A percentile compares a stretch with the other conserved stretches of the same genome.
Evolutionary conservation across 2,797 vertebrate species (phyloP).

Genomic region (Pagetopsis macropterus): DNA sequence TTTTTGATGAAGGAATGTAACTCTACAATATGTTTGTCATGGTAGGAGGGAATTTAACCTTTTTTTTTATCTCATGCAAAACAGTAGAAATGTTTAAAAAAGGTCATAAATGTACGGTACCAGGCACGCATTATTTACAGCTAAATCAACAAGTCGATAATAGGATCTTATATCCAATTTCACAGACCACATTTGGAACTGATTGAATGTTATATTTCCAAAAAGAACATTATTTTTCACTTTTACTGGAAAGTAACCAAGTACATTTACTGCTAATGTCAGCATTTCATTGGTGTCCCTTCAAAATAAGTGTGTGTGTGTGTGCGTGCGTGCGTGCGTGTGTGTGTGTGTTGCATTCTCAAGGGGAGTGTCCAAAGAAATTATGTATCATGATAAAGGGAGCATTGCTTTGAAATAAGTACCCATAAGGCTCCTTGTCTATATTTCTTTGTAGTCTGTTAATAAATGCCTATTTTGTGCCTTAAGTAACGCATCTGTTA

Average conservation of each 20-base stretch:
- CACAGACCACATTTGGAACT: background rate
- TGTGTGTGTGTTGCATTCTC: background rate
- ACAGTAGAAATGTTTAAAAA: background rate
- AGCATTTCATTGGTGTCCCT: background rate
- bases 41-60: background rate
- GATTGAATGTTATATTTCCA: background rate
- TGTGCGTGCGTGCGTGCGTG: too few relatives aligned
- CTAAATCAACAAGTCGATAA: background rate
- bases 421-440: background rate
- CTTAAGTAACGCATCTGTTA: background rate
- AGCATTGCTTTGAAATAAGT: background rate
- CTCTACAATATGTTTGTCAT: background rate
- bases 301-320: background rate
- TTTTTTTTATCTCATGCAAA: background rate
- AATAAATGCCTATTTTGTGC: background rate
- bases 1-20: background rate
- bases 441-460: background rate
- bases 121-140: background rate
- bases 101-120: background rate
- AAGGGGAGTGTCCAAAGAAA: background rate
- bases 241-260: background rate
- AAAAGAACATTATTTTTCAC: background rate
- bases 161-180: background rate
- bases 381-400: background rate
- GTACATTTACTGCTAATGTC: background rate